Base-by-base conservation (phyloP, 2,888 invertebrate genomes). In the Carpatolechia fugitivella region DNA sequence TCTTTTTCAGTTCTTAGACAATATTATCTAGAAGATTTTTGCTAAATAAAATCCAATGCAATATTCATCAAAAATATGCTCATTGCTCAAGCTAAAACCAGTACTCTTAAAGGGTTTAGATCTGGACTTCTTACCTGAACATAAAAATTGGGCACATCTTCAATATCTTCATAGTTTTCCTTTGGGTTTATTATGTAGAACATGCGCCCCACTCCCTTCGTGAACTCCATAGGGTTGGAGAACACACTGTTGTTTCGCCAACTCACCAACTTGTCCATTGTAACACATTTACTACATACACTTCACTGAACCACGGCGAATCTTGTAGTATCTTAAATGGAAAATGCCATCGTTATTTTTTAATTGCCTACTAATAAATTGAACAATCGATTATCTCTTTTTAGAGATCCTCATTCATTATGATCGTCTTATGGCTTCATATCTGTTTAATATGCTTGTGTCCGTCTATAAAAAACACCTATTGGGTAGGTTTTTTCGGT, bases 61-160 rank as follows among this genome's bases (percentile, higher is more conserved):
- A 24, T 6, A 24, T 24, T 24, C 3, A 24, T 6, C 3, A 3
- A 6, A 24, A 24, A n/a, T n/a, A n/a, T n/a, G n/a, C n/a, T n/a
- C n/a, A n/a, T n/a, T 24, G 24, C 24, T 24, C n/a, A n/a, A n/a
- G n/a, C n/a, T n/a, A n/a, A n/a, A n/a, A n/a, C n/a, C n/a, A n/a
- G n/a, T n/a, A n/a, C n/a, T n/a, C n/a, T n/a, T n/a, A n/a, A n/a
- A n/a, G n/a, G n/a, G n/a, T n/a, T n/a, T n/a, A n/a, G n/a, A n/a
- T n/a, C n/a, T n/a, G n/a, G n/a, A n/a, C n/a, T n/a, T 73, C 82
- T 84, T 85, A 95, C 95, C 91, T 94, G 92, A 60, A 91, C 86
- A 60, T 93, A 93, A 80, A 93, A 93, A 67, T 93, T 91, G 0
- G 95, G 95, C 2, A 95, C 93, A 54, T 93, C 90, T 48, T 92